Evolutionary conservation across 1,140 invertebrate genomes (phyloP).

Genomic region (Arctopsyche grandis): DNA sequence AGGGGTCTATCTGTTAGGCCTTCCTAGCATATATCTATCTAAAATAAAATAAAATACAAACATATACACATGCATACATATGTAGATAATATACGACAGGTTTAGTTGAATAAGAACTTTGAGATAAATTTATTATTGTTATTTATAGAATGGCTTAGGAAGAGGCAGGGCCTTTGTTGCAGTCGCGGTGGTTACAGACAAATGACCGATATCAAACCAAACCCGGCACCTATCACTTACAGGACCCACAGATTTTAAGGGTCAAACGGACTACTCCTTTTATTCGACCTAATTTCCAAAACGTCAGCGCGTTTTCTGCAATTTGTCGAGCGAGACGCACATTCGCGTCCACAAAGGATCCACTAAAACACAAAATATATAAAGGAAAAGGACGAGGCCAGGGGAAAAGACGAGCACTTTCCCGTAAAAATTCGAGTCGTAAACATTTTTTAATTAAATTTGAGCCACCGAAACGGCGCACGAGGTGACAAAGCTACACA

Average conservation of each 20-base stretch:
- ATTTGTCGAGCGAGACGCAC: background rate
- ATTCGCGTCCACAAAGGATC: background rate
- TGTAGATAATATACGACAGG: too few species aligned
- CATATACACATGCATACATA: too few species aligned
- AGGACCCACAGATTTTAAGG: background rate
- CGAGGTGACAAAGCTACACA: too few species aligned
- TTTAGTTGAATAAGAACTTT: too few species aligned
- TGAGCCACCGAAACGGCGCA: background rate
- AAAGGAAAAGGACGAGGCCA: background rate
- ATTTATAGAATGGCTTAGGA: background rate
- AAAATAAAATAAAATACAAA: too few species aligned
- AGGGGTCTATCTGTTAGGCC: too few species aligned
- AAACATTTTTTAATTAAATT: constrained; percentile 6
- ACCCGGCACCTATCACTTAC: constrained; percentile 45
- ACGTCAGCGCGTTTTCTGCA: constrained; percentile 12
- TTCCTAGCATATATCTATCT: too few species aligned
- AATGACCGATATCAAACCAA: constrained; percentile 50
- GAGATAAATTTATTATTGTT: too few species aligned
- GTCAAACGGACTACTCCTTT: background rate
- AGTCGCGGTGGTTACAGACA: constrained; percentile 23
- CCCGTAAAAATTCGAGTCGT: background rate
- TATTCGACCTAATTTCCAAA: constrained; percentile 20
- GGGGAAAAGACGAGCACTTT: background rate
- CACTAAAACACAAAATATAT: background rate
- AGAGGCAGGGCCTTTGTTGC: constrained; percentile 6